Percentiles rank a stretch among this genome's conserved stretches.
Conservation (phyloP, 2,113 vertebrate species). For the Microtus pennsylvanicus region DNA sequence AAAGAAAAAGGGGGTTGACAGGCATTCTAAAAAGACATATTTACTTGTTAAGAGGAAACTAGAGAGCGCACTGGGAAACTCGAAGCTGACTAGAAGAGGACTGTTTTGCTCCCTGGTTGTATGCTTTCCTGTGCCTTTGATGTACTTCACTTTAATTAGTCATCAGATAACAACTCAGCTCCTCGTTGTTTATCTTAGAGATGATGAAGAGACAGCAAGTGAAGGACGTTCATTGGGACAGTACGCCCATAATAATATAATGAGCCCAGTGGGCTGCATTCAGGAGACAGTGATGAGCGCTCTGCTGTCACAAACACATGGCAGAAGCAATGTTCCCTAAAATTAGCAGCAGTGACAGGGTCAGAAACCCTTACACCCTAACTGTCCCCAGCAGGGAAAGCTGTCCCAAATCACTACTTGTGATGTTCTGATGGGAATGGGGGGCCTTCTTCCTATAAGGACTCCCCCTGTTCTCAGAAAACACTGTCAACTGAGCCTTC, state of each 20-base stretch:
- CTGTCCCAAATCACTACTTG: conserved; percentile 54
- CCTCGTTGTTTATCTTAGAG: conserved; percentile 44
- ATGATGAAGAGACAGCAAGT: conserved; percentile 47
- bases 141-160: conserved; percentile 39
- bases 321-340: neutral
- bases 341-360: conserved; percentile 48
- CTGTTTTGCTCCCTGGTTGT: neutral
- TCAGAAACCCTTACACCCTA: conserved; percentile 39
- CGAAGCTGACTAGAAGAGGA: neutral
- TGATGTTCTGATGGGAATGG: conserved; percentile 30
- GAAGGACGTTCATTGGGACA: conserved; percentile 14
- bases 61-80: conserved; percentile 22
- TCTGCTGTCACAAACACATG: neutral
- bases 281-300: conserved; percentile 44
- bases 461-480: conserved; percentile 39
- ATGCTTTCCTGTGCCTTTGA: neutral
- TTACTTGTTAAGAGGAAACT: conserved; percentile 38
- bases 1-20: neutral
- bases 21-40: neutral
- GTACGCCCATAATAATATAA: neutral
- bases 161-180: neutral
- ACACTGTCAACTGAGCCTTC: conserved; percentile 68
- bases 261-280: neutral
- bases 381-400: conserved; percentile 43
- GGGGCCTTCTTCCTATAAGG: conserved; percentile 24